Evolutionary conservation across 1,140 invertebrate genomes (phyloP), one percentile per base, ranked within the genome.

Genomic region (Eufriesea mexicana): DNA sequence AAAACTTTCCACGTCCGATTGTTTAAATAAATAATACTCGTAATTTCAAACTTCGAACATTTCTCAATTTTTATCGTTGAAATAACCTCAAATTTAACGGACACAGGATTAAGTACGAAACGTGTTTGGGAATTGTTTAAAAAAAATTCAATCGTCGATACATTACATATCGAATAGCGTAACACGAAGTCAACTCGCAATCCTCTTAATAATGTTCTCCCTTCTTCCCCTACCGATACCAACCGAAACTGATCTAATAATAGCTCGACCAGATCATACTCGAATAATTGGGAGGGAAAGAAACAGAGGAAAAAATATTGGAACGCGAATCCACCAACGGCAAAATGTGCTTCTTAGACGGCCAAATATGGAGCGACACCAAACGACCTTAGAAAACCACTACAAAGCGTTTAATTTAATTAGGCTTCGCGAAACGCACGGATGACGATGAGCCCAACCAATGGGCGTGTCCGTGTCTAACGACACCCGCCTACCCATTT

Each of bases 361-460:
- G 73, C 75, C 75, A 92, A 92, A 90, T 89, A 90, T 90, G 90
- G 92, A 85, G 89, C 86, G 89, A 87, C 35, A 79, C 35, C 83
- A 84, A 88, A 83, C 85, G 90, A 91, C 84, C 86, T 91, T 90
- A 89, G 85, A 88, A 90, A 92, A 90, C 77, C 81, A 59, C 83
- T 76, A 70, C 84, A 78, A 61, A 67, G 61, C 77, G 47, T 81
- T 90, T 87, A 88, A 89, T 89, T 89, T 87, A 86, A 90, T 91
- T 85, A 88, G 83, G 83, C 79, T 68, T 54, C 70, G 66, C 61
- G 84, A 86, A 83, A 78, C 72, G 64, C 73, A 62, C 83, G 45
- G 70, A 45, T 8, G 62, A 75, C 77, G 79, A 84, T 76, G 68
- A 88, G 66, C n/a, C 23, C 57, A 78, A 87, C 74, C 79, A 80